phyloP scores from a whole-genome alignment of 2,113 vertebrate genomes.

The Stegostoma tigrinum region DNA sequence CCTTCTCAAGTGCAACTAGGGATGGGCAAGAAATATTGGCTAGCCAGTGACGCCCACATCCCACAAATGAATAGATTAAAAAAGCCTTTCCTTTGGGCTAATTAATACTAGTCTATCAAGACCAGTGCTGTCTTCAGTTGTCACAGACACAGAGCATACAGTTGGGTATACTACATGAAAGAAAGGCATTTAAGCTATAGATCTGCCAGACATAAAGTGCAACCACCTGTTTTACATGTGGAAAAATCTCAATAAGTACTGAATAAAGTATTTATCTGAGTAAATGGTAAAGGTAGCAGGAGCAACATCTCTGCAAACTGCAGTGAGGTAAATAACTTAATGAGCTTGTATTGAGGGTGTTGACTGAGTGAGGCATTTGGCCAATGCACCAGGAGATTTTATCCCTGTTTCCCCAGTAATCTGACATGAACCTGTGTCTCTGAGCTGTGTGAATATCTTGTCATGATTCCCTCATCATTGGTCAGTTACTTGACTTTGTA shows the following conservation, averaged over 20 bases:
- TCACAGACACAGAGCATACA: too few species aligned
- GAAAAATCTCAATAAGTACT: not conserved
- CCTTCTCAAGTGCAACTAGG: too few species aligned
- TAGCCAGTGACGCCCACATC: too few species aligned
- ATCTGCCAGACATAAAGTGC: too few species aligned
- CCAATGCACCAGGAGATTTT: not conserved
- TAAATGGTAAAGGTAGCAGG: not conserved
- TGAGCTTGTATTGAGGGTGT: not conserved
- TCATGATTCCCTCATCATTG: not conserved
- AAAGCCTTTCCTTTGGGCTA: too few species aligned
- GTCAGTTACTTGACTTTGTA: not conserved
- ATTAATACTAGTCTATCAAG: too few species aligned
- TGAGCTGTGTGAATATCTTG: not conserved
- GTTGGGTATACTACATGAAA: too few species aligned
- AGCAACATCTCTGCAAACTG: not conserved
- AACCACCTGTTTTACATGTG: not conserved
- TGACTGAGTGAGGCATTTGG: not conserved
- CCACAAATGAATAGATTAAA: too few species aligned
- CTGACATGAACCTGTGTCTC: not conserved
- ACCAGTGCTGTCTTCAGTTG: too few species aligned
- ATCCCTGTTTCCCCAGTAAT: not conserved
- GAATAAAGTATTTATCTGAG: not conserved
- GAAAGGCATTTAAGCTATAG: too few species aligned
- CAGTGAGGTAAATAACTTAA: not conserved
- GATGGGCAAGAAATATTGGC: too few species aligned